Base-by-base conservation (phyloP, 2,113 vertebrate genomes). In the Athene noctua region DNA sequence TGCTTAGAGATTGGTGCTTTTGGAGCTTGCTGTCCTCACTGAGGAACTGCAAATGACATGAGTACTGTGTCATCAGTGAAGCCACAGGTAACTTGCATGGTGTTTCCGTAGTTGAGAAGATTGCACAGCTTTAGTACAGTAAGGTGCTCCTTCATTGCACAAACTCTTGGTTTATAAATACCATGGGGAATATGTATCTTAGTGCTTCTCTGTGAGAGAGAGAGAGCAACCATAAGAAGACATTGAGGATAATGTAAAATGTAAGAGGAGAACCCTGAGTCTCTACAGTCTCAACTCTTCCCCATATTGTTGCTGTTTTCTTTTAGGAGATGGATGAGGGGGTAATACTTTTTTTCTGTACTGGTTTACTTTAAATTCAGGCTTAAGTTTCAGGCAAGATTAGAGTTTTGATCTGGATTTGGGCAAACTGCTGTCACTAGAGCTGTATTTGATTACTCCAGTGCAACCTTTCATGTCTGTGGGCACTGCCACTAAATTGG, bases 381-480 rank as follows among this genome's bases (percentile, higher is more conserved):
- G 14, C 6, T 73, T 81, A 91, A 72, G 47, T 57, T 89, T n/a
- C 46, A 86, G 36, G 32, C 34, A 68, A 79, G 62, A 19, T 77
- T 44, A 67, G 54, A 59, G 27, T 67, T 94, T 93, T n/a, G 4
- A 38, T 61, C 11, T 63, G 30, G 29, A 86, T 95, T 88, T 95
- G 75, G 66, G 63, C 29, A 59, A 78, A 62, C 25, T 62, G 19
- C 25, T 83, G 30, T 70, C 57, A 30, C 32, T 78, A 49, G 51
- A 94, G 38, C 61, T 94, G 20, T 0, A 0, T 83, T 83, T 92
- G 38, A 29, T 87, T 77, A 63, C 21, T 66, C 5, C 65, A 32
- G 65, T 44, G 32, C 15, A 83, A 2, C n/a, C 21, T 78, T 78
- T 90, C 55, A 54, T 19, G 25, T 89, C 32, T 66, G 38, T 70